These are phyloP conservation scores for Morpho achilles DNA, from an alignment of 2,888 invertebrate genomes.

Conservation along the genomic window DNA sequence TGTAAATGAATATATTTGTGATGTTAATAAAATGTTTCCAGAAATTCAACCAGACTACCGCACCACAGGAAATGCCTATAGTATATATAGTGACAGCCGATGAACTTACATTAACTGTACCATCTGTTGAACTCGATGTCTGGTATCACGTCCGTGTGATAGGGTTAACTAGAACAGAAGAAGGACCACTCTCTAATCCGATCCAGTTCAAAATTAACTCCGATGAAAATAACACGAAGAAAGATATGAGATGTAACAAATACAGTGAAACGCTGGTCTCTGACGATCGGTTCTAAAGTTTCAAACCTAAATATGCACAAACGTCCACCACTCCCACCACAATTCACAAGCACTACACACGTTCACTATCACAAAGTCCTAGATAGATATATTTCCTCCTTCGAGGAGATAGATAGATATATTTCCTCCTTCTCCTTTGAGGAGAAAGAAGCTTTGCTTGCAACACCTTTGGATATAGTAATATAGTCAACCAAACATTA, in stretches of 20 bases:
- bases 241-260: no score
- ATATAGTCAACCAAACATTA: no score
- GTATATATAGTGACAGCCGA: not conserved
- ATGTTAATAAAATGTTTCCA: not conserved
- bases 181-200: not conserved
- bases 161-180: not conserved
- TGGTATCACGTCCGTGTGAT: not conserved
- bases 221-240: not conserved
- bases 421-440: no score
- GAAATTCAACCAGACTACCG: not conserved
- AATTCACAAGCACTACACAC: no score
- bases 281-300: no score
- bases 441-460: not conserved
- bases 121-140: not conserved
- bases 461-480: not conserved
- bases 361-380: no score
- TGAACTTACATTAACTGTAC: not conserved
- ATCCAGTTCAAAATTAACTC: slow-evolving; percentile 1
- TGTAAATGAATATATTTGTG: no score
- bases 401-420: no score
- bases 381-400: no score
- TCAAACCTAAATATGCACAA: no score
- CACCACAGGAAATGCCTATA: not conserved
- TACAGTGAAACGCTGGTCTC: no score
- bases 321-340: no score